phyloP scores from a whole-genome alignment of 2,113 vertebrate species.

The Phyllostomus hastatus region DNA sequence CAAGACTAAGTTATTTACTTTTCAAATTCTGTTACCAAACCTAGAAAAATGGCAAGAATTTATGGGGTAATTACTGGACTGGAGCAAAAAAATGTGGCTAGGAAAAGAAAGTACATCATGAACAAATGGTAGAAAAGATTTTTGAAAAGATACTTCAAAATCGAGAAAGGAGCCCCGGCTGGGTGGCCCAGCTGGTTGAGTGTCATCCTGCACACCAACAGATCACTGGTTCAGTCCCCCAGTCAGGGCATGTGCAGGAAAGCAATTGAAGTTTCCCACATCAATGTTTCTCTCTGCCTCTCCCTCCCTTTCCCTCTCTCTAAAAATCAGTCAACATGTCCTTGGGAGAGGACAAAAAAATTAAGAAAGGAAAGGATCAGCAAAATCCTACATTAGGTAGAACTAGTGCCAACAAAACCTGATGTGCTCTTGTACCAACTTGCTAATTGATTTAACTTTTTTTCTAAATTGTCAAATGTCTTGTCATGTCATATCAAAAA shows the following conservation, averaged over 20 bases:
- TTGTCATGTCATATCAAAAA: background rate
- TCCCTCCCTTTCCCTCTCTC: too few relatives aligned
- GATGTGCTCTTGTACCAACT: background rate
- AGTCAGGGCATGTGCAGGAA: too few relatives aligned
- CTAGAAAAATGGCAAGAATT: constrained; percentile 20
- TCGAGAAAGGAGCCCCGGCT: background rate
- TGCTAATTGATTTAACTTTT: background rate
- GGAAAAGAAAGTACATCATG: background rate
- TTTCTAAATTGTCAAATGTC: constrained; percentile 19
- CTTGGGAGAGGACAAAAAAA: background rate
- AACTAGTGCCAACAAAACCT: background rate
- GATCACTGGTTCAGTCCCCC: too few relatives aligned
- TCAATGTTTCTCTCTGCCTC: too few relatives aligned
- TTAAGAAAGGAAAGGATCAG: background rate
- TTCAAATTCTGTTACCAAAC: constrained; percentile 29
- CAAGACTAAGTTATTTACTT: constrained; percentile 2
- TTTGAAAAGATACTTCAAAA: background rate
- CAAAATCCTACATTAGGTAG: background rate
- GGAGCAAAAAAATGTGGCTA: constrained; percentile 10
- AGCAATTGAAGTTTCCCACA: too few relatives aligned
- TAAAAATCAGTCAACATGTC: too few relatives aligned
- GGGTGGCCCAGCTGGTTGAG: too few relatives aligned
- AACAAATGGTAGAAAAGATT: background rate
- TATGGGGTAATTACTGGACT: constrained; percentile 20
- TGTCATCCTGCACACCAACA: too few relatives aligned